These are phyloP conservation scores for Percina caprodes DNA, from an alignment of 2,113 vertebrate species.

Conservation along the genomic window DNA sequence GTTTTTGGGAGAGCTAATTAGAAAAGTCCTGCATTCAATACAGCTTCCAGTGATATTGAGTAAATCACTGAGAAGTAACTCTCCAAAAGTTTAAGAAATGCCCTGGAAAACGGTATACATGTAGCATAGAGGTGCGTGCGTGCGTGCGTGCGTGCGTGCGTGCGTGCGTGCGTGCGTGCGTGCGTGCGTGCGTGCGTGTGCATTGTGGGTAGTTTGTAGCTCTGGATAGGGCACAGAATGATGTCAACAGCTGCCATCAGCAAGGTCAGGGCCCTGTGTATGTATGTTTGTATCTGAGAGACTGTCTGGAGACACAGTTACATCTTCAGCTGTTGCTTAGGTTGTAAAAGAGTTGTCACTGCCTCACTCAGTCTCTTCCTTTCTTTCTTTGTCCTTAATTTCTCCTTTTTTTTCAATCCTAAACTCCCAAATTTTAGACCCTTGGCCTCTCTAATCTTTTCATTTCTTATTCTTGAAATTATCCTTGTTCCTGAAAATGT, in stretches of 20 bases:
- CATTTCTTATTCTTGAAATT: slow-evolving; percentile 15
- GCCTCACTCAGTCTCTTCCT: slow-evolving; percentile 8
- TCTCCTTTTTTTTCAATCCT: background rate
- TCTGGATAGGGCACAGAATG: slow-evolving; percentile 39
- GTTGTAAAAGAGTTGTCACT: slow-evolving; percentile 51
- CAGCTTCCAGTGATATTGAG: background rate
- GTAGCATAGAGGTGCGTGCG: slow-evolving; percentile 7
- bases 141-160: slow-evolving; percentile 11
- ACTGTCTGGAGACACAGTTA: slow-evolving; percentile 68
- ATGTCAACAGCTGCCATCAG: slow-evolving; percentile 70
- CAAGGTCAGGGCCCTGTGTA: slow-evolving; percentile 55
- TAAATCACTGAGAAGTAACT: background rate
- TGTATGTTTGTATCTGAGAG: slow-evolving; percentile 35
- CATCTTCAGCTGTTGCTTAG: slow-evolving; percentile 75
- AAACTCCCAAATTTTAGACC: background rate
- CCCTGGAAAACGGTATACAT: background rate
- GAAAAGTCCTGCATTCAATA: background rate
- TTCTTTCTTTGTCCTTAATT: background rate
- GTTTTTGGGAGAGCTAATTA: background rate
- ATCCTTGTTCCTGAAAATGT: slow-evolving; percentile 22
- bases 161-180: slow-evolving; percentile 4
- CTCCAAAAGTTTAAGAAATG: background rate
- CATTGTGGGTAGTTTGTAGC: slow-evolving; percentile 15
- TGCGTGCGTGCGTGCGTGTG: slow-evolving; percentile 25
- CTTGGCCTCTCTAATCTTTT: background rate